Base-by-base conservation (phyloP, 1,140 invertebrate species). In the Ectropis grisescens region DNA sequence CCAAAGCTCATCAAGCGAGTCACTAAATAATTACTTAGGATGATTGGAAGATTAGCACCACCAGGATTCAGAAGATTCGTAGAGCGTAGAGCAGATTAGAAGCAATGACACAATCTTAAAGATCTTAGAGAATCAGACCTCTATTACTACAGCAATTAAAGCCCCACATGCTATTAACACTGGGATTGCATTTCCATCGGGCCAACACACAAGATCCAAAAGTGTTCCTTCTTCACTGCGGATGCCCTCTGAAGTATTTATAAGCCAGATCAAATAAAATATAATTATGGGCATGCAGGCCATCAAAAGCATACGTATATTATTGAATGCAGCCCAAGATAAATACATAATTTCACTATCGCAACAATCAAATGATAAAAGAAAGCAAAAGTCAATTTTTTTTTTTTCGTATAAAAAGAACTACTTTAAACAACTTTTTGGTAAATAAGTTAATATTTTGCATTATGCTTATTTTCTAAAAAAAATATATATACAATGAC, bases 251-350 rank as follows among this genome's bases (percentile, higher is more conserved):
- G 75, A 76, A 15, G 75, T 80, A 40, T 80, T 80, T 2, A 80
- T 54, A 25, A 80, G 47, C 75, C 75, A 80, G 35, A 76, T 69
- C 13, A 80, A 41, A 38, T 80, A 76, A 47, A 80, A 80, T 35
- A 80, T 80, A 19, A 76, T 54, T 9, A 80, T 47, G 4, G 75
- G 75, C 66, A 69, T 75, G 15, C 59, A 76, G 9, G 71, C 75
- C 75, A 80, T 80, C 41, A 76, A 36, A 11, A 80, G 44, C 56
- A 80, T 61, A 31, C 75, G 43, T 37, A 72, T 58, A 33, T 80
- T 80, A 29, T 80, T 80, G 51, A 80, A 80, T 15, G 68, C 58
- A 6, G 68, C 54, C 75, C 71, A 80, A 3, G 59, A 67, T 44
- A 80, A 41, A 47, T 49, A 49, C 69, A 76, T 75, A n/a, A n/a